phyloP scores from a whole-genome alignment of 2,113 vertebrate genomes.

The Stercorarius parasiticus region DNA sequence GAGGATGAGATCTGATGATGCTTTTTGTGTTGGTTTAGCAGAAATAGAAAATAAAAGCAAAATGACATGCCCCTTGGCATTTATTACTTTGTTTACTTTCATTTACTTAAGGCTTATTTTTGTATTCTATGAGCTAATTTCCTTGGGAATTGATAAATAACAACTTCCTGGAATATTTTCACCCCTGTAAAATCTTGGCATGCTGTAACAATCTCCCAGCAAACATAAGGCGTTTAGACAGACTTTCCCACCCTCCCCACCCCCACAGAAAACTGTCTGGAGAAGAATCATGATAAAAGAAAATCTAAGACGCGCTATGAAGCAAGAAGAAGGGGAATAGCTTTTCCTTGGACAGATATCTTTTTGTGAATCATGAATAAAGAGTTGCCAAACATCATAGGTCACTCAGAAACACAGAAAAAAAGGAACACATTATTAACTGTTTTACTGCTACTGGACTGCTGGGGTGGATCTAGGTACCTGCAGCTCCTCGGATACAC shows the following conservation, averaged over 20 bases:
- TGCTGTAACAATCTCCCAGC: background rate
- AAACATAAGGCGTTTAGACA: background rate
- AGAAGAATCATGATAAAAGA: background rate
- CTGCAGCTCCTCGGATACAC: background rate
- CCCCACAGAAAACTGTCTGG: background rate
- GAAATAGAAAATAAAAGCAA: slow-evolving; percentile 43
- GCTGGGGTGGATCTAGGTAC: background rate
- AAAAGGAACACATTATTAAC: background rate
- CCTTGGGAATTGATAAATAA: slow-evolving; percentile 46
- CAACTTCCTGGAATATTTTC: slow-evolving; percentile 36
- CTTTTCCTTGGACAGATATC: background rate
- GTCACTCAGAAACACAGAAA: background rate
- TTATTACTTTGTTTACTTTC: slow-evolving; percentile 2
- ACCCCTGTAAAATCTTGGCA: slow-evolving; percentile 16
- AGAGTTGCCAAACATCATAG: background rate
- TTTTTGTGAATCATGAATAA: background rate
- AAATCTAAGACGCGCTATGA: background rate
- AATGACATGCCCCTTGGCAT: background rate
- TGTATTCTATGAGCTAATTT: slow-evolving; percentile 14
- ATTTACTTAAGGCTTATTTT: slow-evolving; percentile 13
- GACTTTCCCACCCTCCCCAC: background rate
- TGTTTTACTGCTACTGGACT: background rate
- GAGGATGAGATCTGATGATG: background rate
- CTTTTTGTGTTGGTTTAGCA: background rate
- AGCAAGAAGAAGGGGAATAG: background rate